These are phyloP conservation scores for Cottoperca gobio DNA, from an alignment of 2,797 vertebrate species.

Conservation along the genomic window DNA sequence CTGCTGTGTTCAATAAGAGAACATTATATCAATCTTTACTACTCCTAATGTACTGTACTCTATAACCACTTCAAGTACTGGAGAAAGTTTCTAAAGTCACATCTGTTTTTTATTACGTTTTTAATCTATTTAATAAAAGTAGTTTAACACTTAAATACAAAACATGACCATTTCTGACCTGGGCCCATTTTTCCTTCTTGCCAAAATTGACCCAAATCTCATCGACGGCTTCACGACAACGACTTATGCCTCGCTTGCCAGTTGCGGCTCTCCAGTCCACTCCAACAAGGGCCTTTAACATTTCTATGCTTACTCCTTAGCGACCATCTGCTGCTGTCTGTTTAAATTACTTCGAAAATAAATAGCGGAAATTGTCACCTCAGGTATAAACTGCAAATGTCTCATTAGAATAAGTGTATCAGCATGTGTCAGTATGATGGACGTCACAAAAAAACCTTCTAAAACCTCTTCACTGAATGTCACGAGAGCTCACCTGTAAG, in stretches of 20 bases:
- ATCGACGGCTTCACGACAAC: conserved; percentile 9
- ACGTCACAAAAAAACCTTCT: background rate
- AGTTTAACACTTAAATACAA: background rate
- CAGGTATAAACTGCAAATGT: conserved; percentile 39
- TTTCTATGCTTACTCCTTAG: conserved; percentile 33
- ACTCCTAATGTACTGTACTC: background rate
- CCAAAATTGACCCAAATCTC: conserved; percentile 19
- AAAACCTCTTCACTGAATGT: conserved; percentile 2
- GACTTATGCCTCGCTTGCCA: conserved; percentile 6
- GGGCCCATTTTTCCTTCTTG: background rate
- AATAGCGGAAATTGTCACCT: conserved; percentile 34
- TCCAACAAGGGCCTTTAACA: conserved; percentile 30
- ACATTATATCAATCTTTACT: no score
- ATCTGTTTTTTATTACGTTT: background rate
- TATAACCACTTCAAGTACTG: background rate
- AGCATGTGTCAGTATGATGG: conserved; percentile 2
- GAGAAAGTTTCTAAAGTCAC: background rate
- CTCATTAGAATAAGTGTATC: conserved; percentile 37
- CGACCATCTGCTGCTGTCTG: conserved; percentile 43
- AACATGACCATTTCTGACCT: background rate
- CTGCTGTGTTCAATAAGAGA: background rate
- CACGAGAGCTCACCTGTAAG: conserved; percentile 11
- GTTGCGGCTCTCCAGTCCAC: conserved; percentile 9
- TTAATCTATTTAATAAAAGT: background rate
- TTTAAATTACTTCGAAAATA: conserved; percentile 45